These are phyloP conservation scores for Girardinus metallicus DNA, from an alignment of 2,797 vertebrate species.

Conservation along the genomic window DNA sequence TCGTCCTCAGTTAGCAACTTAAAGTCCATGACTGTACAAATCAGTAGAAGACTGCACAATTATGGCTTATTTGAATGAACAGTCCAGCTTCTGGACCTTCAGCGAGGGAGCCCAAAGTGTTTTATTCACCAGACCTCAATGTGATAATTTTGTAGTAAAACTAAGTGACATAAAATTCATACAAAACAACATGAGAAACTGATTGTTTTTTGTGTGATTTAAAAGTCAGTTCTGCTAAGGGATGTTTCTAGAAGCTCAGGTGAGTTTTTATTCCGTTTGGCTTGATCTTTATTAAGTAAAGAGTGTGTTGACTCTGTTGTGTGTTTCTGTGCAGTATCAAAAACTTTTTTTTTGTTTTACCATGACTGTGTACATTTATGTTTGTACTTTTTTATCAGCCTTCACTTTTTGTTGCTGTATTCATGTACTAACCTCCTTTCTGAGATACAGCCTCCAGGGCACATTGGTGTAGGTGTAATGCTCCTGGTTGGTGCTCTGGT, in stretches of 20 bases:
- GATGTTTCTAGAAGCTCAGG: background rate
- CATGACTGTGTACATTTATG: background rate
- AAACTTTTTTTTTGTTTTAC: background rate
- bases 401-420: background rate
- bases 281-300: background rate
- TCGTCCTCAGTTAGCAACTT: background rate
- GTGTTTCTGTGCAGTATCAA: background rate
- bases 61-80: background rate
- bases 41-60: background rate
- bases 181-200: background rate
- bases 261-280: background rate
- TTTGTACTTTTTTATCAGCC: background rate
- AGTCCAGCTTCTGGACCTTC: background rate
- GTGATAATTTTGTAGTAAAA: background rate
- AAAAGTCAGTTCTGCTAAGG: background rate
- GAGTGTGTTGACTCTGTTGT: background rate
- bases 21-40: background rate
- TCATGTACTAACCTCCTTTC: constrained; percentile 88
- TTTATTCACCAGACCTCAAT: background rate
- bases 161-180: background rate
- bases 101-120: background rate
- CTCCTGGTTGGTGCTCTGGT: constrained; percentile 84
- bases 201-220: background rate
- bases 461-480: constrained; percentile 93
- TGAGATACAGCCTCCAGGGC: constrained; percentile 93